Percentiles rank a stretch among this genome's conserved stretches.
Conservation (phyloP, 2,888 invertebrate species). For the Epirrita christyi region DNA sequence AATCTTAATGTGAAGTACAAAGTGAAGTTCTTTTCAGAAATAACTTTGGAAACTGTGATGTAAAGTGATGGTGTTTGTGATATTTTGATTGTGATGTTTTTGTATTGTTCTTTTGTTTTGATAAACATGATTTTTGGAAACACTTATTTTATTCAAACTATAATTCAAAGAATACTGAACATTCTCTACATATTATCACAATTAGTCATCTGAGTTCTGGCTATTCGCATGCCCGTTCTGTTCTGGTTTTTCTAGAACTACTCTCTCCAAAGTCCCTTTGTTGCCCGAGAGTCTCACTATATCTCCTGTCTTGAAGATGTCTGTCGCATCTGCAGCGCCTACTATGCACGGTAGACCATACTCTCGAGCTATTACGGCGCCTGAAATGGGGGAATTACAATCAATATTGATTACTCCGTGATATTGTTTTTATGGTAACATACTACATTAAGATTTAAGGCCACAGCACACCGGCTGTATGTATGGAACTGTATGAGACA, state of each 20-base stretch:
- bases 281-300: constrained; percentile 79
- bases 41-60: constrained; percentile 9
- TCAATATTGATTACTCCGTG: too few relatives aligned
- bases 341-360: constrained; percentile 93
- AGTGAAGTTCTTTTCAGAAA: background rate
- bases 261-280: constrained; percentile 70
- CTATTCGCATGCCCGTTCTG: constrained; percentile 14
- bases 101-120: constrained; percentile 21
- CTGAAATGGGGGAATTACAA: constrained; percentile 59
- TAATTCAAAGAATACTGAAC: constrained; percentile 22
- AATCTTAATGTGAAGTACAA: background rate
- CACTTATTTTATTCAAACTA: constrained; percentile 20
- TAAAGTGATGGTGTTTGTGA: constrained; percentile 32
- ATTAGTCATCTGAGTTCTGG: background rate
- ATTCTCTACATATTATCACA: constrained; percentile 4
- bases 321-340: constrained; percentile 88
- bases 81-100: constrained; percentile 31
- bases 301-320: constrained; percentile 88
- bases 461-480: too few relatives aligned
- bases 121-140: constrained; percentile 19
- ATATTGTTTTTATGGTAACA: too few relatives aligned
- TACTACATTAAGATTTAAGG: too few relatives aligned
- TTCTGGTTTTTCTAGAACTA: constrained; percentile 46
- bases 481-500: too few relatives aligned
- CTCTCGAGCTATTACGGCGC: constrained; percentile 93